Evolutionary conservation across 2,113 vertebrate genomes (phyloP).

Genomic region (Brachyistius frenatus): DNA sequence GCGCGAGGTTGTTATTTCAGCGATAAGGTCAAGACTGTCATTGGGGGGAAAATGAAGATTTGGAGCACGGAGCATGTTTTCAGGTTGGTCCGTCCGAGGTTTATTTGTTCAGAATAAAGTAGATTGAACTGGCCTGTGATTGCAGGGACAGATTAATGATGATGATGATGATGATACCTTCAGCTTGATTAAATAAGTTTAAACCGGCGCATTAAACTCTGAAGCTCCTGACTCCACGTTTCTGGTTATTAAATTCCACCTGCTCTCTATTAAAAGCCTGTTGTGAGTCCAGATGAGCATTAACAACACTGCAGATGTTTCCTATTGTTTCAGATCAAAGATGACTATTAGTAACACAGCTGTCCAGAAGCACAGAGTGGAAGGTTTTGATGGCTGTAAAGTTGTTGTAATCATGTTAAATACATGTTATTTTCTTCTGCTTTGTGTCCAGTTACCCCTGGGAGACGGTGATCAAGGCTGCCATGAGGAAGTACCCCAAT

Average conservation of each 20-base stretch:
- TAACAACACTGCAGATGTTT: neutral
- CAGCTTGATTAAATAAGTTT: neutral
- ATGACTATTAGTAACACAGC: no score
- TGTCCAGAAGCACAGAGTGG: no score
- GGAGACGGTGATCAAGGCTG: slow-evolving; percentile 96
- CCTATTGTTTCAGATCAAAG: no score
- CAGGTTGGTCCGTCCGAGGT: slow-evolving; percentile 69
- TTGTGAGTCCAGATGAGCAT: neutral
- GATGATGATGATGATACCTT: neutral
- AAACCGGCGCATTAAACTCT: neutral
- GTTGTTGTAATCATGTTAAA: neutral
- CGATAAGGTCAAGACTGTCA: neutral
- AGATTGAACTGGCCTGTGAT: neutral
- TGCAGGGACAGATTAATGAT: neutral
- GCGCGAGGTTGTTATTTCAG: neutral
- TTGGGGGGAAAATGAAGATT: slow-evolving; percentile 82
- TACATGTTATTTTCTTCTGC: neutral
- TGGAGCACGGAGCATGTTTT: slow-evolving; percentile 88
- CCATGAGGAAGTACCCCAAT: slow-evolving; percentile 98
- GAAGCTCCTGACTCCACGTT: neutral
- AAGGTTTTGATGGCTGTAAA: neutral
- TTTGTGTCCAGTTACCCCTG: slow-evolving; percentile 90
- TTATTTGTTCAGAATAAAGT: neutral
- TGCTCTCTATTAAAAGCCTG: neutral
- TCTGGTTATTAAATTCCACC: neutral